phyloP scores from a whole-genome alignment of 2,888 invertebrate species.

The Pachymerium ferrugineum region DNA sequence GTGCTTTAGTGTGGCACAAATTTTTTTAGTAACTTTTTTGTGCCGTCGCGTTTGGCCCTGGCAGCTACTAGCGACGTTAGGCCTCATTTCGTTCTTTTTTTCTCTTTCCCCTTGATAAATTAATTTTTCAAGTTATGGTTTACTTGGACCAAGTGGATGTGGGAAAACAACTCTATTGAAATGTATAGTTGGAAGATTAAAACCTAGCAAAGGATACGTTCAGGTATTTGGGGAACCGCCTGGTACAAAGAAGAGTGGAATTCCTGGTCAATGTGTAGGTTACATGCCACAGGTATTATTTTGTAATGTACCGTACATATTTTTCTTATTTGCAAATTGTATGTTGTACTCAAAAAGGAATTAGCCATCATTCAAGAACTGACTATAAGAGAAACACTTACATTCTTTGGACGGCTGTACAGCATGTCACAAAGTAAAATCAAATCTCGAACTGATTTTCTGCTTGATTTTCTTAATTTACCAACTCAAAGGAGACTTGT shows the following conservation, averaged over 20 bases:
- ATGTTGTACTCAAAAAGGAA: constrained; percentile 35
- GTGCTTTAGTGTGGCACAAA: too few species aligned
- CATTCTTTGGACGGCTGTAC: constrained; percentile 48
- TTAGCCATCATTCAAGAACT: constrained; percentile 41
- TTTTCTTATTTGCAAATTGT: not conserved
- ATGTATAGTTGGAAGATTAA: constrained; percentile 81
- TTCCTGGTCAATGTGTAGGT: constrained; percentile 92
- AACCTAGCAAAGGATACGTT: constrained; percentile 79
- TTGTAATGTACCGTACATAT: not conserved
- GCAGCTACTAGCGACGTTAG: too few species aligned
- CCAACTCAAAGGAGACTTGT: constrained; percentile 45
- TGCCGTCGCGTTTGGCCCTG: too few species aligned
- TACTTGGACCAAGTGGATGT: constrained; percentile 90
- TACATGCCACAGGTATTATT: constrained; percentile 79
- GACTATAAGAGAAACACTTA: constrained; percentile 48
- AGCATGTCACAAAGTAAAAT: constrained; percentile 43
- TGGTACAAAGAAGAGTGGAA: constrained; percentile 78
- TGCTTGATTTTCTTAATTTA: constrained; percentile 47
- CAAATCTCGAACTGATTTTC: constrained; percentile 44
- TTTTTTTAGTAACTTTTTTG: too few species aligned
- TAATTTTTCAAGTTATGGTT: constrained; percentile 68
- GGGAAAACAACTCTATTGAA: constrained; percentile 92
- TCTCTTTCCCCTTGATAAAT: not conserved
- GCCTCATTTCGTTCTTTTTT: not conserved
- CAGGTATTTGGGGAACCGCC: constrained; percentile 86